phyloP scores from a whole-genome alignment of 2,113 vertebrate species.

The Grallaria varia region DNA sequence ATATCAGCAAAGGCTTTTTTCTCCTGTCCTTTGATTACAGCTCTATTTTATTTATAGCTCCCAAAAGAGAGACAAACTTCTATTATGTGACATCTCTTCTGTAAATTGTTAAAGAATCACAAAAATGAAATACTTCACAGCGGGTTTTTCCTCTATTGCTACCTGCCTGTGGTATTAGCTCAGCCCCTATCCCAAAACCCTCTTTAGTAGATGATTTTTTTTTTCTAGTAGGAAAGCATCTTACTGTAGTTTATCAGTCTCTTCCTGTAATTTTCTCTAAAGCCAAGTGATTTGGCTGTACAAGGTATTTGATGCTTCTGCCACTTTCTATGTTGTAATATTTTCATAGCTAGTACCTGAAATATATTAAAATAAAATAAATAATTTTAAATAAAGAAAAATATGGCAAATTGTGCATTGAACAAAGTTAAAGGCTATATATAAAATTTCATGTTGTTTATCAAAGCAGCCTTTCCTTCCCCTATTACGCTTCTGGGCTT shows the following conservation, averaged over 20 bases:
- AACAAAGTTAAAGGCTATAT: background rate
- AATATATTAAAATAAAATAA: background rate
- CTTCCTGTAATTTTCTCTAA: background rate
- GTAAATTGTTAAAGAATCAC: constrained; percentile 74
- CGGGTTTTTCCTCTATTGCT: constrained; percentile 70
- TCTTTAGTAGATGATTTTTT: background rate
- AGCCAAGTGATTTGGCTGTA: background rate
- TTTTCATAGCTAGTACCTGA: background rate
- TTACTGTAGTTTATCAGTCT: background rate
- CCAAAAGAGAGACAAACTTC: constrained; percentile 68
- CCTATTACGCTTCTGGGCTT: fast-evolving
- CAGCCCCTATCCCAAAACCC: background rate
- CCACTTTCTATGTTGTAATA: background rate
- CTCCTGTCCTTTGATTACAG: constrained; percentile 73
- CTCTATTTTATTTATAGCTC: constrained; percentile 73
- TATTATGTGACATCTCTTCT: constrained; percentile 70
- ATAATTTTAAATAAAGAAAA: background rate
- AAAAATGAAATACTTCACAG: constrained; percentile 76
- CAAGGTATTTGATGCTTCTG: background rate
- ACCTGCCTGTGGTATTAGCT: background rate
- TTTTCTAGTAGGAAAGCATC: background rate
- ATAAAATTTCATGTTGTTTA: background rate
- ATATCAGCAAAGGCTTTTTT: constrained; percentile 72
- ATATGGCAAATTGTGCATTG: background rate
- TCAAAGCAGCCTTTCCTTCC: background rate